Evolutionary conservation across 2,888 invertebrate genomes (phyloP), one percentile per base, ranked within the genome.

Genomic region (Ischnura elegans): DNA sequence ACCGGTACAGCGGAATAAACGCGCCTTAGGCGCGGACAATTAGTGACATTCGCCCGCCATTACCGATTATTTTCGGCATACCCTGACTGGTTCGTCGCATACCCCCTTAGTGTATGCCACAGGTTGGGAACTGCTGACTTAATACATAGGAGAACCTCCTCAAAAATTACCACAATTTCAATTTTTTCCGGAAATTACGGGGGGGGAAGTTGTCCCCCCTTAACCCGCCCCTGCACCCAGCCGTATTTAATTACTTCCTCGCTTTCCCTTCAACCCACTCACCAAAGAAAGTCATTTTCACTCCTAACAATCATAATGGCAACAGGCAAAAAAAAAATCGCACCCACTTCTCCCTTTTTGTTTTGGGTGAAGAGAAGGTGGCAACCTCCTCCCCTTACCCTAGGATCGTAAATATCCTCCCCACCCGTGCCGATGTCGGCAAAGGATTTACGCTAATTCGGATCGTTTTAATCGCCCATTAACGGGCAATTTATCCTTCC

Each of bases 381-480:
- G 13, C 2, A 0, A n/a, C n/a, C n/a, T n/a, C n/a, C n/a, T n/a
- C n/a, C n/a, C n/a, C n/a, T n/a, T n/a, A n/a, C n/a, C n/a, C n/a
- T 29, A 0, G 36, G 76, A 36, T 13, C 76, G 36, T 76, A 76
- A 76, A 76, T 76, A 76, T 76, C 36, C 61, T 61, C 76, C 10
- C 61, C 25, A 55, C 8, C 8, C 8, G 6, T 6, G 10, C 36
- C 0, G 76, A 76, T 76, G 36, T 13, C 36, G 76, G 29, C 76
- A 25, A 36, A 51, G 51, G 76, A 76, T 76, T 76, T 76, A 36
- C 76, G 29, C 76, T 76, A 76, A 76, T 76, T 76, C 76, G 13
- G 29, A 76, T 76, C 76, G 76, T 76, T 76, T 76, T 76, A 36
- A 76, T 76, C 76, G 76, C 76, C 76, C 76, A 76, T 76, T 76